A percentile compares a stretch with the other conserved stretches of the same genome.
Evolutionary conservation across 2,797 vertebrate genomes (phyloP).

Genomic region (Crax fasciolata): DNA sequence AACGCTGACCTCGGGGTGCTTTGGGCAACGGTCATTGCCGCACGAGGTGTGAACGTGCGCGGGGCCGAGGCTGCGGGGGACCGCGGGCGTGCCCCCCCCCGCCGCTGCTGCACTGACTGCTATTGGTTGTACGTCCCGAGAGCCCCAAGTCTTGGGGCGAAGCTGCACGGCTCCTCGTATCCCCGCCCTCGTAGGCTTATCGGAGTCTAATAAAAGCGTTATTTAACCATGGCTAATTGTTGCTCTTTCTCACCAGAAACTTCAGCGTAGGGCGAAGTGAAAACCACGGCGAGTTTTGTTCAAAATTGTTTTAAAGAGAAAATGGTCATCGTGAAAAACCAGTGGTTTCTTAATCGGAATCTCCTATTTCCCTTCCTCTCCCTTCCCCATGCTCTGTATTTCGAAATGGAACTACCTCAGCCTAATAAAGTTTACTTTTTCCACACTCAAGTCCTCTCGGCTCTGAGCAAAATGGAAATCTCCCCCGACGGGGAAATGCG

Average conservation of each 20-base stretch:
- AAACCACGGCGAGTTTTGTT: background rate
- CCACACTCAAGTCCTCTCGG: background rate
- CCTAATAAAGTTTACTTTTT: slow-evolving; percentile 80
- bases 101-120: background rate
- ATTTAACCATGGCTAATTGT: background rate
- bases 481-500: background rate
- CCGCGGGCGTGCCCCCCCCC: background rate
- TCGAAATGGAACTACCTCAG: slow-evolving; percentile 81
- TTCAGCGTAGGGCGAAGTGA: background rate
- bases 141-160: background rate
- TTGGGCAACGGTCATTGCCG: background rate
- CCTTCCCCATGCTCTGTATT: slow-evolving; percentile 35
- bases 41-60: background rate
- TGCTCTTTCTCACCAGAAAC: background rate
- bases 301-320: background rate
- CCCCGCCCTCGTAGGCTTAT: background rate
- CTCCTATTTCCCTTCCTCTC: background rate
- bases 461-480: background rate
- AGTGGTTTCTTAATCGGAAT: background rate
- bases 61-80: background rate
- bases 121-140: background rate
- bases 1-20: background rate
- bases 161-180: background rate
- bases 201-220: background rate
- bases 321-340: background rate